phyloP scores from a whole-genome alignment of 2,797 vertebrate species.

The Spinus pinus region DNA sequence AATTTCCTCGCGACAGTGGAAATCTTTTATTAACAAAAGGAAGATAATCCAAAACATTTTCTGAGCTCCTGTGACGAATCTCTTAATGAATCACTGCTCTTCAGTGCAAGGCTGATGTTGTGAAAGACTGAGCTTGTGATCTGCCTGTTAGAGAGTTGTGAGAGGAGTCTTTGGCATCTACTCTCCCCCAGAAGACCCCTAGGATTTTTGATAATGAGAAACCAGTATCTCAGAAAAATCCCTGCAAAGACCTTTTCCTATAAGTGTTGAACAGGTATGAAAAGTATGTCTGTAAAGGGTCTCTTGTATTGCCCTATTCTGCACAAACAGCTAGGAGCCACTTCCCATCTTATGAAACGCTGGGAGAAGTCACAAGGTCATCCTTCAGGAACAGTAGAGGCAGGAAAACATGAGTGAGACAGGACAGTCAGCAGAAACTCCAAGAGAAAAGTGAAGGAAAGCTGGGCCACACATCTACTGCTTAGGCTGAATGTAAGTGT shows the following conservation, averaged over 20 bases:
- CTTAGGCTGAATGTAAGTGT: background rate
- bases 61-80: background rate
- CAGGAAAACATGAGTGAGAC: background rate
- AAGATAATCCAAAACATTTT: background rate
- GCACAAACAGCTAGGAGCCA: background rate
- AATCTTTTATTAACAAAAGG: background rate
- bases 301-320: background rate
- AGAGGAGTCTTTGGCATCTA: background rate
- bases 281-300: background rate
- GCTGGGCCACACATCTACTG: background rate
- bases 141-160: background rate
- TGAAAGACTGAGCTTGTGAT: background rate
- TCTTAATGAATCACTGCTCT: background rate
- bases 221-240: background rate
- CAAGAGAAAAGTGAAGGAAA: background rate
- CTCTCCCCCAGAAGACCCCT: background rate
- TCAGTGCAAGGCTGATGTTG: background rate
- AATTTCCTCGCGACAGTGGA: background rate
- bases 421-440: background rate
- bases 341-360: background rate
- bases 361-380: background rate
- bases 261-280: background rate
- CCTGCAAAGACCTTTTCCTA: background rate
- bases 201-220: background rate
- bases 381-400: background rate